Evolutionary conservation across 2,888 invertebrate genomes (phyloP), one percentile per base, ranked within the genome.

Genomic region (Campoplex capitator): DNA sequence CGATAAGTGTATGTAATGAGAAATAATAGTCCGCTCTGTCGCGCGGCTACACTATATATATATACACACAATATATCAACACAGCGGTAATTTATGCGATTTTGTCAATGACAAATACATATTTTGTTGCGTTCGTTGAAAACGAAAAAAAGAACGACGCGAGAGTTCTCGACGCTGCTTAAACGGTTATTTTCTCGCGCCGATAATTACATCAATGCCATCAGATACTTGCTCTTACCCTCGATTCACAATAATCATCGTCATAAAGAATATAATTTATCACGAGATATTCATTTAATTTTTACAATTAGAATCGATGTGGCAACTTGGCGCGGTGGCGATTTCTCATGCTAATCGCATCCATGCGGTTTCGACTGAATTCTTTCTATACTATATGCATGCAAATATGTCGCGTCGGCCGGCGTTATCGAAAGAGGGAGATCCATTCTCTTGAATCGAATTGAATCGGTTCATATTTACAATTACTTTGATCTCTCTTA

Each of bases 41-140:
- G 38, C 38, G 38, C 3, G 4, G 6, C 38, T 4, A 38, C 38
- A 4, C 2, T 38, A 38, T 38, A 38, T 6, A 3, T 1, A 38
- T 38, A 38, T 38, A 4, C 38, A 6, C 38, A 38, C 38, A 6
- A 38, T 3, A 38, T 23, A 23, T 23, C 23, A 23, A 23, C 23
- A 23, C 23, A 23, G 23, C 23, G 23, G 23, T 23, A 23, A 23
- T 23, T 23, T 23, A 23, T 23, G 23, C 23, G 23, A 23, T 78
- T 78, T 81, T 82, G 58, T 75, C 71, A 79, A 83, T 62, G 74
- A 58, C 16, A 38, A 70, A 79, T 28, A 62, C 58, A 70, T 83
- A 23, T 0, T 28, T 74, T 78, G 78, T 78, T 73, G 51, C 67
- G 35, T 65, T 32, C 18, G n/a, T 51, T 45, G 23, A 38, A 2